Evolutionary conservation across 2,113 vertebrate genomes (phyloP), one percentile per base, ranked within the genome.

Genomic region (Rhynchopsitta pachyrhyncha): DNA sequence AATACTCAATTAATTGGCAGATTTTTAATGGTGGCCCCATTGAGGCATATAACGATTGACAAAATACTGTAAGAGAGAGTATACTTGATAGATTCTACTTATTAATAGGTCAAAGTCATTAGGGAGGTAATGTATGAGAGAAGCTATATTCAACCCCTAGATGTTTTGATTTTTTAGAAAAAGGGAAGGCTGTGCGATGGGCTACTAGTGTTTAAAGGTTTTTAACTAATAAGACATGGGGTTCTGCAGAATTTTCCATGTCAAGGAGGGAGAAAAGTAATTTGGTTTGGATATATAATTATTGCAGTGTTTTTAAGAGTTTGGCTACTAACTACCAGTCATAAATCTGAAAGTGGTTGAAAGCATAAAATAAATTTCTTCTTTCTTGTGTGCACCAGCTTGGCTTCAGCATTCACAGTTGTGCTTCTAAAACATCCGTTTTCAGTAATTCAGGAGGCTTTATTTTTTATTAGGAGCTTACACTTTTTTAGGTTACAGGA

Each of bases 71-170:
- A 82, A 83, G 80, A 96, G 92, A 86, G 73, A 91, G 74, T 82
- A 76, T 93, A 89, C 89, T 94, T 97, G 93, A 97, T 96, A 96
- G 96, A 96, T 96, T 95, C 93, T 81, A 84, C 88, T 96, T 96
- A 96, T 89, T 97, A 96, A 84, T 95, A 96, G 88, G 96, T 96
- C 95, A 96, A 92, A 95, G 92, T 96, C 92, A 94, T 97, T 96
- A 96, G 92, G 91, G 83, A 96, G 83, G 82, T 96, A 93, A 95
- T 89, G 83, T 93, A 93, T 94, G 93, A 95, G 88, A 59, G 76
- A 53, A 82, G 80, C 74, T 93, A 5, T 39, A 7, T 76, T 88
- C 86, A 91, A n/a, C 57, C 78, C 86, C 74, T 93, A 19, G 0
- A 66, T 89, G 59, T 96, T 96, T 95, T 93, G 80, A 66, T 80